Evolutionary conservation across 1,140 invertebrate genomes (phyloP).

Genomic region (Drosophila suzukii): DNA sequence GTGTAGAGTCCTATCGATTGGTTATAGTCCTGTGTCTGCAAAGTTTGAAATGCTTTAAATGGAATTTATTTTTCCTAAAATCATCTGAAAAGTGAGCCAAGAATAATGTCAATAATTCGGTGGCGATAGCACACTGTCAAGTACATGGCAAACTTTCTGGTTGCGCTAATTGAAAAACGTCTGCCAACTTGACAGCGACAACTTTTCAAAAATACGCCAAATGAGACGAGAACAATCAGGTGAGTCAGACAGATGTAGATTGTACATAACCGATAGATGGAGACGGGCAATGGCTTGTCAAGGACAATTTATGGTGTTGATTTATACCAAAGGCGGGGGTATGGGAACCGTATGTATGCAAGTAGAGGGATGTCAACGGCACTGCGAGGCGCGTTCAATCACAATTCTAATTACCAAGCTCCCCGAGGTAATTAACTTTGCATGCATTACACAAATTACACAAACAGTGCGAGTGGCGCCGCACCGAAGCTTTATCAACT

Average conservation of each 20-base stretch:
- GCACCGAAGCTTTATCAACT: constrained; percentile 73
- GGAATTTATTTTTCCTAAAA: constrained; percentile 16
- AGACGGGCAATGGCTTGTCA: constrained; percentile 22
- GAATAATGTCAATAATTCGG: constrained; percentile 22
- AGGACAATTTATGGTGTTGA: constrained; percentile 40
- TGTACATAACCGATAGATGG: constrained; percentile 3
- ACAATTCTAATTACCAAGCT: constrained; percentile 79
- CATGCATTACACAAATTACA: constrained; percentile 79
- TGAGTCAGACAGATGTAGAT: constrained; percentile 17
- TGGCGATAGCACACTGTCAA: constrained; percentile 37
- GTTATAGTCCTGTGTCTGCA: constrained; percentile 42
- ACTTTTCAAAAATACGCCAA: constrained; percentile 27
- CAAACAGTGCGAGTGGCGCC: constrained; percentile 51
- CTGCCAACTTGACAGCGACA: constrained; percentile 50
- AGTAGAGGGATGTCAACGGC: constrained; percentile 28
- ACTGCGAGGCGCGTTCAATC: constrained; percentile 66
- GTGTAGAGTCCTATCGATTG: not conserved
- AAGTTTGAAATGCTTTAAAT: constrained; percentile 47
- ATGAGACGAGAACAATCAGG: constrained; percentile 35
- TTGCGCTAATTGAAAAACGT: constrained; percentile 66
- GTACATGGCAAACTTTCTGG: constrained; percentile 36
- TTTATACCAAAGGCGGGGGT: constrained; percentile 24
- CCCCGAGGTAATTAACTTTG: constrained; percentile 80
- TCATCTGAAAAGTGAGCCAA: constrained; percentile 16
- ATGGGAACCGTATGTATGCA: not conserved